Base-by-base conservation (phyloP, 2,113 vertebrate genomes). In the Tamias sibiricus region DNA sequence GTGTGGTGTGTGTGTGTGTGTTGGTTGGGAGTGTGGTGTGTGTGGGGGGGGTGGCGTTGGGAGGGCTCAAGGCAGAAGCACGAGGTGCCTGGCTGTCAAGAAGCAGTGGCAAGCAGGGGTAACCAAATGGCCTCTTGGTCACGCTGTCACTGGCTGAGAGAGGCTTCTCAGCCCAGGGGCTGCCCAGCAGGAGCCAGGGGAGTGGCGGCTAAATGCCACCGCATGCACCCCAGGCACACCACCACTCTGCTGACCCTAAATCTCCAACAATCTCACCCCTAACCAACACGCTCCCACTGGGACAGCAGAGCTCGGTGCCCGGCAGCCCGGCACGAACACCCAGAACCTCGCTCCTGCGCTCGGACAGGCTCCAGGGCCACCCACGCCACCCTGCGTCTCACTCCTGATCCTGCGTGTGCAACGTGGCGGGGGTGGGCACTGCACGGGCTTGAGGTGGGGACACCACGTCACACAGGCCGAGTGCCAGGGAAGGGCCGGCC, bases 51-150 rank as follows among this genome's bases (percentile, higher is more conserved):
- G 19, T 7, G 54, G 49, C 16, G 49, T 52, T 19, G 54, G 54
- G 30, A 16, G 8, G 44, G 35, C 20, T 37, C 20, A 13, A 8
- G 35, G 20, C 22, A 52, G 20, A 81, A 42, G 72, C 72, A 44
- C 10, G 11, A 35, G 68, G 16, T 4, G 13, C 7, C 2, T 37
- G 76, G 49, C 32, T 11, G 20, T 26, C 35, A 26, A 9, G 52
- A 40, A 4, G 35, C 76, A 22, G 32, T 37, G 77, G 12, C 35
- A 14, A 80, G 35, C 35, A 49, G 32, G 57, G 4, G 8, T 19
- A 6, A 9, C 32, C 20, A 19, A 37, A 19, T 32, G 35, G 11
- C 6, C 49, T 14, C 6, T 19, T 0, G 6, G 4, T 54, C 19
- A 22, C 10, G 20, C 6, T 14, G 35, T 24, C 19, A 12, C 20